Base-by-base conservation (phyloP, 1,140 invertebrate species). In the Drosophila baimaii region DNA sequence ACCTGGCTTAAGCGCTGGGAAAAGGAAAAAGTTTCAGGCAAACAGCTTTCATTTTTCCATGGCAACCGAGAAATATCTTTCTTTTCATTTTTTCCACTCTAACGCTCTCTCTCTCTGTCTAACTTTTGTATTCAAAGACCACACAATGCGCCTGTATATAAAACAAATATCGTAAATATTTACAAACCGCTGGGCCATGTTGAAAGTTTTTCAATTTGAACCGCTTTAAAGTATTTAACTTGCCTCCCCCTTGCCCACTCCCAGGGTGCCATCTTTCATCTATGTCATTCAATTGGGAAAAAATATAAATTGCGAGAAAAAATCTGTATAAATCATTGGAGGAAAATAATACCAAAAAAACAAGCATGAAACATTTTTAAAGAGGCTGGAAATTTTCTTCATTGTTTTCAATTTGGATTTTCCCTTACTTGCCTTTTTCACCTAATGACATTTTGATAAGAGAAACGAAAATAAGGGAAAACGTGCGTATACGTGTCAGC, bases 141-240 rank as follows among this genome's bases (percentile, higher is more conserved):
- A 61, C 55, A 61, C 73, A 79, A 68, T 62, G 62, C 70, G 39
- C 51, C 43, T 68, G 63, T 83, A 80, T 52, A 72, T 25, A 44
- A 39, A 21, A 71, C 52, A 47, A 71, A 71, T 71, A 79, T 52
- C 31, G 31, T 37, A 56, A 25, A 59, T 64, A 69, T 63, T 64
- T 79, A 52, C 68, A 55, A 27, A 19, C 65, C 35, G 64, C 57
- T 41, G 33, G 54, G 84, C 61, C 77, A 71, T 54, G 76, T 51
- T 84, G 79, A 90, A 90, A 90, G 86, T 90, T 90, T 90, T 90
- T 90, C 86, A 90, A 90, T 90, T 90, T 90, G 62, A 73, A 72
- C 61, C 70, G 86, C 79, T 86, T 90, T 90, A 90, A 90, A 89
- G 85, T 84, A 84, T 89, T 88, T 71, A 83, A 61, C 79, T 79